A percentile compares a stretch with the other conserved stretches of the same genome.
phyloP scores from a whole-genome alignment of 2,797 vertebrate genomes.

The Anniella stebbinsi region DNA sequence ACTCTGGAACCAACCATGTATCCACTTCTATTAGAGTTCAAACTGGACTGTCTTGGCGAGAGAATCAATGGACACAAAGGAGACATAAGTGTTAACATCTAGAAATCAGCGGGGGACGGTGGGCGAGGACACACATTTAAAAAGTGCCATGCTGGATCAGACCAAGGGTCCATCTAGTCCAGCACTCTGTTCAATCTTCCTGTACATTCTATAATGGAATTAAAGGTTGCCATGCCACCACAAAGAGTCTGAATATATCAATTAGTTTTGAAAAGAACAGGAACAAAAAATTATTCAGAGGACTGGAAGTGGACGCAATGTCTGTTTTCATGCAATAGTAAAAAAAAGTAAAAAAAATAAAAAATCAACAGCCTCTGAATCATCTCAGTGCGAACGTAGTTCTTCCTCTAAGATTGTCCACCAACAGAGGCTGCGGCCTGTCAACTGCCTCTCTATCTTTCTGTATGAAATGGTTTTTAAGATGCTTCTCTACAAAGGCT shows the following conservation, averaged over 20 bases:
- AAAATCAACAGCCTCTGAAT: not conserved
- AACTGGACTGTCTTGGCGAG: not conserved
- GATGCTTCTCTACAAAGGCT: conserved; percentile 1
- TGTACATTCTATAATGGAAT: not conserved
- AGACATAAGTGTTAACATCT: not conserved
- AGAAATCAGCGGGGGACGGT: not conserved
- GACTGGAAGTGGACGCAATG: not conserved
- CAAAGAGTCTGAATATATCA: conserved; percentile 1
- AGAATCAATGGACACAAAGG: not conserved
- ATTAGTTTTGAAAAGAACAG: not conserved
- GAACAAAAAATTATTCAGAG: conserved; percentile 14
- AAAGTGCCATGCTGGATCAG: too few relatives aligned
- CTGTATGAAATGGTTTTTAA: conserved; percentile 39
- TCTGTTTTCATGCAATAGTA: not conserved
- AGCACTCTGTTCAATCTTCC: not conserved
- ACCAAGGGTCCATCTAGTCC: too few relatives aligned
- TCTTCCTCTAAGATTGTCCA: not conserved
- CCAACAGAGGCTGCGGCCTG: not conserved
- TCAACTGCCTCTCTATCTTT: conserved; percentile 26
- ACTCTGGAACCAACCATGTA: not conserved
- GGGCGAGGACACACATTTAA: not conserved
- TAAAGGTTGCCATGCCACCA: not conserved
- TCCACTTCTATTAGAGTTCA: not conserved
- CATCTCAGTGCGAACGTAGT: not conserved
- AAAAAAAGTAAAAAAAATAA: not conserved